Percentiles rank a stretch among this genome's conserved stretches.
Evolutionary conservation across 2,888 invertebrate genomes (phyloP).

Genomic region (Chironomus tentans): DNA sequence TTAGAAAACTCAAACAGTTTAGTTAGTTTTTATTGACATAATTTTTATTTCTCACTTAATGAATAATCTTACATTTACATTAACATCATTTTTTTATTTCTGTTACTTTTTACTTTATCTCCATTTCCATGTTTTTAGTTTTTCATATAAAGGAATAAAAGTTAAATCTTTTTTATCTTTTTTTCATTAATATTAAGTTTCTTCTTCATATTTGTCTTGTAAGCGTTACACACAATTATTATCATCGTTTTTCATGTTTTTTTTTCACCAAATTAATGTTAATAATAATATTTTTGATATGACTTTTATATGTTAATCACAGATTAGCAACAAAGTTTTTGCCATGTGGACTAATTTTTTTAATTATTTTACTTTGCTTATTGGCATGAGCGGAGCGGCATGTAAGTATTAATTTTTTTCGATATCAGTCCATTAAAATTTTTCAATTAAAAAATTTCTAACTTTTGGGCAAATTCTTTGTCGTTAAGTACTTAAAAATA

Average conservation of each 20-base stretch:
- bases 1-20: no score
- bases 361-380: neutral
- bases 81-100: no score
- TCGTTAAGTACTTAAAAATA: neutral
- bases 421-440: neutral
- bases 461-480: neutral
- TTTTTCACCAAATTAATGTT: neutral
- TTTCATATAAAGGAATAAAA: no score
- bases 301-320: conserved; percentile 4
- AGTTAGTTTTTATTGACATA: no score
- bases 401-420: neutral
- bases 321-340: neutral
- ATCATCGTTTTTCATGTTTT: neutral
- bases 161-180: neutral
- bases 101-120: no score
- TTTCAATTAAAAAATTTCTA: neutral
- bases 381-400: neutral
- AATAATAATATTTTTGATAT: neutral
- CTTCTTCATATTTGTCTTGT: neutral
- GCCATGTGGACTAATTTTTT: neutral
- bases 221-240: conserved; percentile 8
- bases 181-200: neutral
- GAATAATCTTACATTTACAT: no score
- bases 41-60: no score
- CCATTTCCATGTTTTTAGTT: no score